Evolutionary conservation across 2,113 vertebrate genomes (phyloP), one percentile per base, ranked within the genome.

Genomic region (Trematomus loennbergii): DNA sequence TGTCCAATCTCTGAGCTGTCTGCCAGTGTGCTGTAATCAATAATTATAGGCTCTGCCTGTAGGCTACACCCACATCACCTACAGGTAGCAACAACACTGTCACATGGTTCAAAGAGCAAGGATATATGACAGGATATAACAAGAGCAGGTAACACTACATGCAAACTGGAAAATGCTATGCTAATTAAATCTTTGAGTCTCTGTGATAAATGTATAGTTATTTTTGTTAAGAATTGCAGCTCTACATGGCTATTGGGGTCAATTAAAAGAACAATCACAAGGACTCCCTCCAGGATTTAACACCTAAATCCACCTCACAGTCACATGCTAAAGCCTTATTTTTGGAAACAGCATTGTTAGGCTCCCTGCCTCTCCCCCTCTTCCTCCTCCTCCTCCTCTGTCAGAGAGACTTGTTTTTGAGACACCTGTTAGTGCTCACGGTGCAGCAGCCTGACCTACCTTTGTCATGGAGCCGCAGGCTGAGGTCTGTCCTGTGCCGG

Each of bases 401-500:
- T 73, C 15, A 73, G 61, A 80, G 66, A 48, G 54, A 81, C 79
- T 72, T 78, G 55, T 82, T 17, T 75, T 4, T 46, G 63, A 84
- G 82, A 88, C 90, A 88, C 89, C 87, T 90, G 89, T 93, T 87
- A 87, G 67, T 84, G 81, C 53, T 57, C 18, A 12, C 12, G 20
- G 84, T 74, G 74, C 2, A 40, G 63, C 62, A 75, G 79, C 36
- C 72, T 81, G 86, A 89, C 92, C 85, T 94, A 97, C 97, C 96
- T 96, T 97, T 98, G 86, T 97, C 96, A 72, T 96, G 96, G 78
- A 98, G 93, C 84, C 96, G 95, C 74, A 95, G 94, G 84, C 94
- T 95, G 86, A 97, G 95, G 93, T 96, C 96, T 60, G 94, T 86
- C 84, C 97, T 93, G 93, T 96, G 93, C 75, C 96, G 95, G 93